phyloP scores from a whole-genome alignment of 2,113 vertebrate genomes.

The Myiozetetes cayanensis region DNA sequence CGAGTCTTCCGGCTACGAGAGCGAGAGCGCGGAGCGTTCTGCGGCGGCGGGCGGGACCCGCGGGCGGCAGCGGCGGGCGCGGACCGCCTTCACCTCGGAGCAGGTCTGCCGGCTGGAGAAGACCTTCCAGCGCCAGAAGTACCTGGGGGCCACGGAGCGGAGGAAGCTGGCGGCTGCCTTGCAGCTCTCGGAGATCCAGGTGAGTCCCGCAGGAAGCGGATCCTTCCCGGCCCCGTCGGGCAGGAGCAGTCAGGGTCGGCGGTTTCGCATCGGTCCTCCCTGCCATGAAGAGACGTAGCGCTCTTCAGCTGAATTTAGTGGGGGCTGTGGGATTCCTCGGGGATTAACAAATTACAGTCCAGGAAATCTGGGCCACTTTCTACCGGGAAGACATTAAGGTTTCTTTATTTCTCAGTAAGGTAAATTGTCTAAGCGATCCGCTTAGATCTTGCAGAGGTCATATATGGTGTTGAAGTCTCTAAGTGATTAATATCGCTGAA shows the following conservation, averaged over 20 bases:
- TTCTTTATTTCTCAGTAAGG: not conserved
- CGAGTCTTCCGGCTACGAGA: slow-evolving; percentile 52
- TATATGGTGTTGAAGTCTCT: not conserved
- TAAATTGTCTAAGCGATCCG: not conserved
- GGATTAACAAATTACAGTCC: not conserved
- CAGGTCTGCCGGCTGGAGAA: slow-evolving; percentile 81
- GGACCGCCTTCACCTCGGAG: slow-evolving; percentile 80
- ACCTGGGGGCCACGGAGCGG: slow-evolving; percentile 77
- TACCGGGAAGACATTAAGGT: rapidly evolving
- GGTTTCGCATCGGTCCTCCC: rapidly evolving
- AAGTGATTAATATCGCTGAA: not conserved
- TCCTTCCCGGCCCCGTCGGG: too few relatives aligned
- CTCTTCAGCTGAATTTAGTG: not conserved
- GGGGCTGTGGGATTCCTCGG: not conserved
- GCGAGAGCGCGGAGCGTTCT: slow-evolving; percentile 28
- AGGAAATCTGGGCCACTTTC: not conserved
- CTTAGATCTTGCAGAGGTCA: rapidly evolving
- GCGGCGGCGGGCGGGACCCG: not conserved
- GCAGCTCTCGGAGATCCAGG: slow-evolving; percentile 82
- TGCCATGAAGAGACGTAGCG: rapidly evolving
- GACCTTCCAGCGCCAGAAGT: slow-evolving; percentile 80
- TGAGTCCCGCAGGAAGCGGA: not conserved
- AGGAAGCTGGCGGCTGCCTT: slow-evolving; percentile 75
- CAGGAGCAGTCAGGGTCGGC: too few relatives aligned
- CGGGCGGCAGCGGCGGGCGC: slow-evolving; percentile 55